Conservation (phyloP, 2,888 invertebrate genomes). For the Drosophila quasianomalipes region DNA sequence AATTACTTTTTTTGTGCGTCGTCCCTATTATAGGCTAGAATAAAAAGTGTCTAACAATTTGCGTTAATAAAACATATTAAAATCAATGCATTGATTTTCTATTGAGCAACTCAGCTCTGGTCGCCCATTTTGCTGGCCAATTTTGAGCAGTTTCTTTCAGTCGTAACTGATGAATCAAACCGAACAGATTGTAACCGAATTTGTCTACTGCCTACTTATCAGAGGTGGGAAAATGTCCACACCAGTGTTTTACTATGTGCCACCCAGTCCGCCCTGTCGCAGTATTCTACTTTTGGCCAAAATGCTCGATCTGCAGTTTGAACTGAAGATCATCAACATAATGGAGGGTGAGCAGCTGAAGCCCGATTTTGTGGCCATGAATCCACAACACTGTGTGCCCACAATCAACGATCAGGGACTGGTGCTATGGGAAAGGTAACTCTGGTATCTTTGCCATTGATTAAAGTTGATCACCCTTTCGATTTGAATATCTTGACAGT, state of each 20-base stretch:
- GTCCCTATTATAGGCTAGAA: background rate
- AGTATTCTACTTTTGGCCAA: slow-evolving; percentile 87
- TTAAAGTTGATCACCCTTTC: background rate
- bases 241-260: slow-evolving; percentile 87
- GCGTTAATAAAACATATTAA: slow-evolving; percentile 62
- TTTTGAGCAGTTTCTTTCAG: slow-evolving; percentile 30
- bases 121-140: slow-evolving; percentile 2
- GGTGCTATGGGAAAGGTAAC: slow-evolving; percentile 86
- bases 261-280: slow-evolving; percentile 88
- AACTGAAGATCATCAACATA: slow-evolving; percentile 87
- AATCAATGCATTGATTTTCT: slow-evolving; percentile 76
- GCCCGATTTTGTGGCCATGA: slow-evolving; percentile 87
- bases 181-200: slow-evolving; percentile 84
- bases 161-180: slow-evolving; percentile 73
- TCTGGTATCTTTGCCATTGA: background rate
- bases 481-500: slow-evolving; percentile 54
- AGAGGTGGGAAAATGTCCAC: slow-evolving; percentile 85
- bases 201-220: slow-evolving; percentile 85
- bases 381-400: slow-evolving; percentile 87
- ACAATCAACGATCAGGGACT: slow-evolving; percentile 87
- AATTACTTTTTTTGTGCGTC: background rate
- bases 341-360: slow-evolving; percentile 87
- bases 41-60: slow-evolving; percentile 25
- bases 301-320: slow-evolving; percentile 87
- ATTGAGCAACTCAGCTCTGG: background rate